Conservation (phyloP, 1,140 invertebrate genomes). For the Orussus abietinus region DNA sequence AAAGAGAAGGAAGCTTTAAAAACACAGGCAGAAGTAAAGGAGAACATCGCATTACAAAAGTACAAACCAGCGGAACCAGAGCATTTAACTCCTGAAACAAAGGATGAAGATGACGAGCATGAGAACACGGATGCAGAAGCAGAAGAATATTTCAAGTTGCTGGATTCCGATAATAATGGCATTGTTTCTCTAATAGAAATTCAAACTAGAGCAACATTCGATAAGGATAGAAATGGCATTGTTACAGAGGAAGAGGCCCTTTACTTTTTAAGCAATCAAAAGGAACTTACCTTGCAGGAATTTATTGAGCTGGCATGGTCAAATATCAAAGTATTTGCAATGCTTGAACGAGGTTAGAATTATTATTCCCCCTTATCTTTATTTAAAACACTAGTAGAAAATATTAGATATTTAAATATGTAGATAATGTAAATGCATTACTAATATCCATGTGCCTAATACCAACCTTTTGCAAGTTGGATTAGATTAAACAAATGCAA, state of each 20-base stretch:
- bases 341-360: slow-evolving; percentile 63
- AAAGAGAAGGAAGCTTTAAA: slow-evolving; percentile 72
- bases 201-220: slow-evolving; percentile 73
- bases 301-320: slow-evolving; percentile 71
- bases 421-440: too few species aligned
- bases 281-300: slow-evolving; percentile 66
- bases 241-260: slow-evolving; percentile 83
- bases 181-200: slow-evolving; percentile 76
- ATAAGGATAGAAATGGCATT: slow-evolving; percentile 82
- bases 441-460: too few species aligned
- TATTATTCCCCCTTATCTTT: slow-evolving; percentile 17
- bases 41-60: slow-evolving; percentile 71
- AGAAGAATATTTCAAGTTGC: slow-evolving; percentile 64
- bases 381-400: slow-evolving; percentile 13
- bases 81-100: slow-evolving; percentile 46
- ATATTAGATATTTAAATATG: background rate
- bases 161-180: slow-evolving; percentile 76
- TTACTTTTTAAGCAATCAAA: slow-evolving; percentile 71
- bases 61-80: slow-evolving; percentile 69
- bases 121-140: slow-evolving; percentile 61
- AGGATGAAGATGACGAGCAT: slow-evolving; percentile 60
- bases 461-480: too few species aligned
- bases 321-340: slow-evolving; percentile 73
- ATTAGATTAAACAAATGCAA: too few species aligned
- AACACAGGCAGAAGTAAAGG: slow-evolving; percentile 67